A percentile compares a stretch with the other conserved stretches of the same genome.
Evolutionary conservation across 2,888 invertebrate genomes (phyloP).

Genomic region (Omphaloscelis lunosa): DNA sequence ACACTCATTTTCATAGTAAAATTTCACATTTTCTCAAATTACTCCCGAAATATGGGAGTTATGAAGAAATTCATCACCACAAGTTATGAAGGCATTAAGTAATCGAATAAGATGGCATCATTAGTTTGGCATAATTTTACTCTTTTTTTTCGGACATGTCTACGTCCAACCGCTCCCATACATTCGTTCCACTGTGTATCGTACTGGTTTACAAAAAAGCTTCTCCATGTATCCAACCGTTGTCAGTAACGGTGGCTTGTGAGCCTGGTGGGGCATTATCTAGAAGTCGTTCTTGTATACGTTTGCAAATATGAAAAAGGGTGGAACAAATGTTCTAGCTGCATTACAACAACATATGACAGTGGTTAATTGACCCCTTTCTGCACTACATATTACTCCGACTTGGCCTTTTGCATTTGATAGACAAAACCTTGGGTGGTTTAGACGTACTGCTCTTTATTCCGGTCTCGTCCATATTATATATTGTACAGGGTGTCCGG

Average conservation of each 20-base stretch:
- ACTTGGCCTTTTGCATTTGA: not conserved
- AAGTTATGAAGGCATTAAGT: no score
- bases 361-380: not conserved
- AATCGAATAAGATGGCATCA: no score
- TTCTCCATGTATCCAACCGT: not conserved
- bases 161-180: no score
- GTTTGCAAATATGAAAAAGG: not conserved
- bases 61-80: no score
- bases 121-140: no score
- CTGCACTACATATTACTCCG: not conserved
- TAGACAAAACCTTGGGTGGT: slow-evolving; percentile 1
- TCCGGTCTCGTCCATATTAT: not conserved
- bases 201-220: no score
- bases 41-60: no score
- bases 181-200: no score
- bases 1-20: no score
- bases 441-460: not conserved
- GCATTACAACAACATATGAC: not conserved
- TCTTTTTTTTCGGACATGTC: no score
- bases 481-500: no score
- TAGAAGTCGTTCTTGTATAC: not conserved
- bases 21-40: no score
- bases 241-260: not conserved
- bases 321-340: not conserved
- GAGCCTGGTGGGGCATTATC: slow-evolving; percentile 2